Conservation (phyloP, 2,113 vertebrate species). For the Danionella cerebrum region DNA sequence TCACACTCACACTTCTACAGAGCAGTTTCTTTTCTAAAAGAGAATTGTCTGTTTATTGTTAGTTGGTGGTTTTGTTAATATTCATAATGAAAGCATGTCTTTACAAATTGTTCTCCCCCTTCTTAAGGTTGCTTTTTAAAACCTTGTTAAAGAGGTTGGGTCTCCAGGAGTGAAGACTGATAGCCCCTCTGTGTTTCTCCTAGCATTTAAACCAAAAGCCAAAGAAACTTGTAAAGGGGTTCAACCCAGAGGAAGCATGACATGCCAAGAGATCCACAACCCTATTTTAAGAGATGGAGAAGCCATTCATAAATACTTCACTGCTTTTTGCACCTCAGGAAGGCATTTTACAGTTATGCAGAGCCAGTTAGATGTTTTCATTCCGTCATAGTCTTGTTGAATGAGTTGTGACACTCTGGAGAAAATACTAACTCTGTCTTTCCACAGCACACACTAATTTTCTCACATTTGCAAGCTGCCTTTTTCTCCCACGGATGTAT, state of each 20-base stretch:
- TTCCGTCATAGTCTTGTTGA: neutral
- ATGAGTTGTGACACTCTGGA: constrained; percentile 15
- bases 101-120: no score
- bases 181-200: neutral
- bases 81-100: neutral
- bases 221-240: neutral
- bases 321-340: constrained; percentile 10
- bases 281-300: neutral
- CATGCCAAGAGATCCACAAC: neutral
- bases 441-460: neutral
- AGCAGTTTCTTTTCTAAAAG: no score
- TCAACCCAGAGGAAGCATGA: neutral
- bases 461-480: neutral
- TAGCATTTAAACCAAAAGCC: neutral
- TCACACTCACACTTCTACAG: no score
- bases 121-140: no score
- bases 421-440: neutral
- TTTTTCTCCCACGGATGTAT: neutral
- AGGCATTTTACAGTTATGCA: constrained; percentile 3
- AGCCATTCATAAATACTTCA: constrained; percentile 14
- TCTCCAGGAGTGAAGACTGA: neutral
- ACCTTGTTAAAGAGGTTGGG: neutral
- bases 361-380: neutral
- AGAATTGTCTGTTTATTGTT: no score
- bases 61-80: no score